Percentiles rank a stretch among this genome's conserved stretches.
These are phyloP conservation scores for Dolomedes plantarius DNA, from an alignment of 2,888 invertebrate species.

Conservation along the genomic window DNA sequence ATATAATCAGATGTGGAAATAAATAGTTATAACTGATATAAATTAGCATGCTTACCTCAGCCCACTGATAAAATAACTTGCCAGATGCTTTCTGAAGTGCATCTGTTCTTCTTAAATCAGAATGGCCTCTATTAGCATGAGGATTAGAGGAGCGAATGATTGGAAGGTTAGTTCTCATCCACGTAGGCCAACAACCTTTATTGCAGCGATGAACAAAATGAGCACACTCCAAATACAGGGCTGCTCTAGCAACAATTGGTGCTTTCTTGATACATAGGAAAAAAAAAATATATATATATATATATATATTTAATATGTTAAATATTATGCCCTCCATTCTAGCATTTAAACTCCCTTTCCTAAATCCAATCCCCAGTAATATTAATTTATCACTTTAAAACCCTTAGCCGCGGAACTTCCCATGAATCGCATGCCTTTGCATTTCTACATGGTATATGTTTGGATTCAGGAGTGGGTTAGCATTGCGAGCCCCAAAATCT, in stretches of 20 bases:
- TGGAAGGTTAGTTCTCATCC: conserved; percentile 93
- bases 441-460: no score
- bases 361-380: no score
- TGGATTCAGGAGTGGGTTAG: no score
- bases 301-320: neutral
- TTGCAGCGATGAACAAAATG: conserved; percentile 98
- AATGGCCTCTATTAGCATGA: conserved; percentile 78
- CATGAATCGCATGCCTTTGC: no score
- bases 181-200: conserved; percentile 98
- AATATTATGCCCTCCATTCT: no score
- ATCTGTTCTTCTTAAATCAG: conserved; percentile 81
- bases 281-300: neutral
- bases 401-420: no score
- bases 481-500: no score
- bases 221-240: conserved; percentile 94
- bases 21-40: no score
- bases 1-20: no score
- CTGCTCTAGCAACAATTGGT: conserved; percentile 93
- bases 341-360: no score
- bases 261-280: conserved; percentile 82
- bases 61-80: conserved; percentile 98
- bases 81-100: conserved; percentile 92
- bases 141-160: conserved; percentile 85
- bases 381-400: no score
- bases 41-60: conserved; percentile 85